Evolutionary conservation across 2,797 vertebrate genomes (phyloP), one percentile per base, ranked within the genome.

Genomic region (Epinephelus awoara): DNA sequence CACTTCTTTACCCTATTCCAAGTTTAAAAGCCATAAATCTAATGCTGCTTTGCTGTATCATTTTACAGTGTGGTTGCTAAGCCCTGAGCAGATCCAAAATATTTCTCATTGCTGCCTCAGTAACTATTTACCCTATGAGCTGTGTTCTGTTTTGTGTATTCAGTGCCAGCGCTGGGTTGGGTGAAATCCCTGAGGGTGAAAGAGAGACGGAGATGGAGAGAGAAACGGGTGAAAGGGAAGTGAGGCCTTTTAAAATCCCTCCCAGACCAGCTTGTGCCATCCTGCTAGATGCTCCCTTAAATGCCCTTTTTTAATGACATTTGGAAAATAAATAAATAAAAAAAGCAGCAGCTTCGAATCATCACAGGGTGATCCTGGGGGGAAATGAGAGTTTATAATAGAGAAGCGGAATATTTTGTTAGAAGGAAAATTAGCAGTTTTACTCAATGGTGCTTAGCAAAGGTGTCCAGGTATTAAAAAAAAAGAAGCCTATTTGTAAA

Each of bases 91-190:
- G 58, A 84, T 76, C 69, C n/a, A 44, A 75, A 34, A 72, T 84
- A 69, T 86, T 71, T 75, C 72, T 82, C 80, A 75, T 63, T 80
- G 75, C 82, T 71, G 83, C 80, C 83, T 87, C 78, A 14, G 78
- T 85, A 44, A 68, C 75, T 84, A 58, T 85, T 80, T 76, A 79
- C 80, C 44, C 78, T 72, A 56, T 74, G 54, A 82, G 79, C 66
- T 78, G 50, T 67, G 67, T 67, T 77, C 12, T 62, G 12, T 51
- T 78, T 76, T 85, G 78, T 78, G 67, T 77, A 63, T 82, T 76
- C 72, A 76, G 1, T 46, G 2, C 25, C 72, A 40, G 79, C 6
- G 0, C 75, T 40, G 68, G 42, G 47, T 40, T 34, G 58, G 50
- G 17, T 61, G 62, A 83, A 86, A 82, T 69, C 83, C 83, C 79